These are phyloP conservation scores for Panagrolaimus sp. DNA, from an alignment of 1,140 invertebrate genomes.

Conservation along the genomic window DNA sequence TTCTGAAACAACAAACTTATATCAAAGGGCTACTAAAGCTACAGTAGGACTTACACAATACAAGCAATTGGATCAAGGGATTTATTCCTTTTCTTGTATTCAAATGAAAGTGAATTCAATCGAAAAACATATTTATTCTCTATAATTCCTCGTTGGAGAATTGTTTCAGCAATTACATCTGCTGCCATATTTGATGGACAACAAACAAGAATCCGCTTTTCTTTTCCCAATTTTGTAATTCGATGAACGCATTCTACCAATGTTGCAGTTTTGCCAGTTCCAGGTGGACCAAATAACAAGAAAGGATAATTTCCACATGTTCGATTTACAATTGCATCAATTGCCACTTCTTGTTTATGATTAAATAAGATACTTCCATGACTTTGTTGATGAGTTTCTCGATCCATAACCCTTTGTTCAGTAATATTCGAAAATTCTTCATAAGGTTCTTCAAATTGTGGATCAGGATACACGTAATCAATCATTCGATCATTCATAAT, in stretches of 20 bases:
- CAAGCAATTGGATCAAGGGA: slow-evolving; percentile 8
- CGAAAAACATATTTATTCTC: slow-evolving; percentile 6
- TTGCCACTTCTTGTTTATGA: not conserved
- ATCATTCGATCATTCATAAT: not conserved
- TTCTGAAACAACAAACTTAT: not conserved
- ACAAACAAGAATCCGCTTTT: slow-evolving; percentile 11
- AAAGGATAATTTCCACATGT: not conserved
- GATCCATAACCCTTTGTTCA: not conserved
- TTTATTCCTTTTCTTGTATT: not conserved
- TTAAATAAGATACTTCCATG: not conserved
- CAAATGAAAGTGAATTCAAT: not conserved
- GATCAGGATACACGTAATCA: not conserved
- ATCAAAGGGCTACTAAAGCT: no score
- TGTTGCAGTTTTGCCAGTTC: slow-evolving; percentile 6
- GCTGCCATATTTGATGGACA: not conserved
- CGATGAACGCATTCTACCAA: not conserved
- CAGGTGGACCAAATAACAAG: not conserved
- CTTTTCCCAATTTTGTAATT: slow-evolving; percentile 6
- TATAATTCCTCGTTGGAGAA: not conserved
- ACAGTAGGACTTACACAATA: slow-evolving; percentile 16
- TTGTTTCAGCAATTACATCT: slow-evolving; percentile 3
- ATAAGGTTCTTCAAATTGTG: not conserved
- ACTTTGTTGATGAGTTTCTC: not conserved
- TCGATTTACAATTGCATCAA: not conserved
- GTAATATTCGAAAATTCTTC: not conserved